Evolutionary conservation across 2,113 vertebrate species (phyloP).

Genomic region (Apteryx owenii): DNA sequence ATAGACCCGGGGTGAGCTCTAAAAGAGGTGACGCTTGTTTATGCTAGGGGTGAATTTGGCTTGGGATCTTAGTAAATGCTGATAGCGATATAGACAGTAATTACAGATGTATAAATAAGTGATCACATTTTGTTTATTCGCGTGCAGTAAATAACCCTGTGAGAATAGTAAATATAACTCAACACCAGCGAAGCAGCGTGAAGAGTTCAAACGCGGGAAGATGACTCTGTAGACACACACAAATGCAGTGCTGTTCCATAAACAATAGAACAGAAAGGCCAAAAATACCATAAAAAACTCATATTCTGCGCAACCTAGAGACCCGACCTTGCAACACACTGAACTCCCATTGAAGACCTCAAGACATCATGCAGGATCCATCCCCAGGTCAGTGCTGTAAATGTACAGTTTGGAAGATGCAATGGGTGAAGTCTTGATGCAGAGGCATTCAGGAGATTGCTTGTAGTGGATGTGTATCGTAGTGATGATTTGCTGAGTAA

Average conservation of each 20-base stretch:
- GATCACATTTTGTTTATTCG: conserved; percentile 58
- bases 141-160: conserved; percentile 54
- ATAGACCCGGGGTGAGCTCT: background rate
- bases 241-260: background rate
- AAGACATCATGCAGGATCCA: background rate
- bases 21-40: conserved; percentile 3
- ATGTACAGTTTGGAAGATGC: background rate
- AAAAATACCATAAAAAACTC: background rate
- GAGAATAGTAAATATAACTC: conserved; percentile 45
- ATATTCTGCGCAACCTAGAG: background rate
- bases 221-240: conserved; percentile 20
- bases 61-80: background rate
- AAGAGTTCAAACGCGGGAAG: conserved; percentile 24
- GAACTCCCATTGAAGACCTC: background rate
- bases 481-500: background rate
- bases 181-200: background rate
- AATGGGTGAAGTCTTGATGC: background rate
- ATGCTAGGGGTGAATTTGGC: background rate
- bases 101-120: conserved; percentile 46
- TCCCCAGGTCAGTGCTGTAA: background rate
- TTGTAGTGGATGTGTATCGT: background rate
- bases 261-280: conserved; percentile 4
- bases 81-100: background rate
- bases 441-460: background rate
- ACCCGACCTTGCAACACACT: background rate